A percentile compares a stretch with the other conserved stretches of the same genome.
Evolutionary conservation across 1,140 invertebrate genomes (phyloP).

Genomic region (Andrena cerasifolii): DNA sequence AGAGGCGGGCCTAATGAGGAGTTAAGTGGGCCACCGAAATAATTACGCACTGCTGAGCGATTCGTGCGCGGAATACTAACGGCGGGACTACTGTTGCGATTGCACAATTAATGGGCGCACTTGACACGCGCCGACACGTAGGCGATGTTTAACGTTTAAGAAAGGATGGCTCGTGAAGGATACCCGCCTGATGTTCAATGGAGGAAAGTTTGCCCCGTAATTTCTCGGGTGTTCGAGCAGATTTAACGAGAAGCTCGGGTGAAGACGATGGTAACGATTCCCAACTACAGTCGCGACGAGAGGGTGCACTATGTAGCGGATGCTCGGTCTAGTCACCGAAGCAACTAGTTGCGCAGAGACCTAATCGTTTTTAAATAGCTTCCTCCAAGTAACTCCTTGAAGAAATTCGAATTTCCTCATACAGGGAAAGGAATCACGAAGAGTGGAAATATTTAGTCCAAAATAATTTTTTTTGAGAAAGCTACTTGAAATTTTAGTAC

Average conservation of each 20-base stretch:
- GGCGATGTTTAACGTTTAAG: not conserved
- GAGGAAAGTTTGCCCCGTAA: not conserved
- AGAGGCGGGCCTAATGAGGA: not conserved
- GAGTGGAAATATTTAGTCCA: too few relatives aligned
- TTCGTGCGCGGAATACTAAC: slow-evolving; percentile 36
- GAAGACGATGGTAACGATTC: not conserved
- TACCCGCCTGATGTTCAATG: not conserved
- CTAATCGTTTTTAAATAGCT: too few relatives aligned
- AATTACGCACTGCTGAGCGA: slow-evolving; percentile 51
- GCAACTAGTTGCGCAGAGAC: too few relatives aligned
- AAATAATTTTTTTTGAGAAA: too few relatives aligned
- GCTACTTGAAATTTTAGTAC: too few relatives aligned
- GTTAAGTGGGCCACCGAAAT: slow-evolving; percentile 50
- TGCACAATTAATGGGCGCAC: not conserved
- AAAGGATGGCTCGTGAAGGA: not conserved
- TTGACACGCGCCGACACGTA: not conserved
- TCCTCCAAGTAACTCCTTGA: too few relatives aligned
- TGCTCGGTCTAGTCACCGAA: too few relatives aligned
- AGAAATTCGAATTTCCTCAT: too few relatives aligned
- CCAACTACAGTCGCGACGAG: too few relatives aligned
- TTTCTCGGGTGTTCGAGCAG: not conserved
- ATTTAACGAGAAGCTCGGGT: not conserved
- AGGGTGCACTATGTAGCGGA: too few relatives aligned
- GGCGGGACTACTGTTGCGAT: slow-evolving; percentile 15
- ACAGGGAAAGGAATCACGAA: too few relatives aligned